These are phyloP conservation scores for Dasypogon diadema DNA, from an alignment of 2,888 invertebrate species.

Conservation along the genomic window DNA sequence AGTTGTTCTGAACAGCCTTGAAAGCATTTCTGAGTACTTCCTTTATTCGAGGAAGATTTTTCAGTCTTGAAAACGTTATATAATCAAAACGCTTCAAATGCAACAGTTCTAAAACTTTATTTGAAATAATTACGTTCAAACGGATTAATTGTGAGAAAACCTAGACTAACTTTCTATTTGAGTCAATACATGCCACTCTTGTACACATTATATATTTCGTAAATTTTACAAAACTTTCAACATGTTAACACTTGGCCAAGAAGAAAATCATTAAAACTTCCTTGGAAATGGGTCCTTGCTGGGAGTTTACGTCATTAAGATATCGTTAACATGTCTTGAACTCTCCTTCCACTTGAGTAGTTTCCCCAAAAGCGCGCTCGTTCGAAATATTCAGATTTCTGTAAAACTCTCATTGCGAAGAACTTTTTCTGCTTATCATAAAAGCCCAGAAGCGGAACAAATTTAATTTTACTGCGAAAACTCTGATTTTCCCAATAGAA, in stretches of 20 bases:
- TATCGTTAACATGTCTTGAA: slow-evolving; percentile 47
- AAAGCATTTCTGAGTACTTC: too few species aligned
- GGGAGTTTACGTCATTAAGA: slow-evolving; percentile 37
- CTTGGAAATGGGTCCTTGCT: slow-evolving; percentile 26
- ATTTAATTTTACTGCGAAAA: slow-evolving; percentile 39
- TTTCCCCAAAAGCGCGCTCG: slow-evolving; percentile 16
- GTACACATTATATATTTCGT: too few species aligned
- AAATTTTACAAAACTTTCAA: slow-evolving; percentile 26
- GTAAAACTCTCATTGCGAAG: slow-evolving; percentile 32
- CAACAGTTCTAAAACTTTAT: too few species aligned
- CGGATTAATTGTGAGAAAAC: too few species aligned
- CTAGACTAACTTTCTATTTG: too few species aligned
- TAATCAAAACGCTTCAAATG: too few species aligned
- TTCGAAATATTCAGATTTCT: slow-evolving; percentile 34
- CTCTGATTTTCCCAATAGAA: slow-evolving; percentile 29
- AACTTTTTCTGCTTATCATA: slow-evolving; percentile 38
- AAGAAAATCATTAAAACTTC: slow-evolving; percentile 42
- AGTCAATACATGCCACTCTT: too few species aligned
- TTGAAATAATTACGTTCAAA: too few species aligned
- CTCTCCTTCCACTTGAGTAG: slow-evolving; percentile 29
- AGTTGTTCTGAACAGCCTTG: too few species aligned
- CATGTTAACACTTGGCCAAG: neutral
- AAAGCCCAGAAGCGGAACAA: slow-evolving; percentile 22
- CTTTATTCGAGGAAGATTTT: too few species aligned
- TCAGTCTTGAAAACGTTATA: too few species aligned